Evolutionary conservation across 2,888 invertebrate species (phyloP), one percentile per base, ranked within the genome.

Genomic region (Encarsia formosa): DNA sequence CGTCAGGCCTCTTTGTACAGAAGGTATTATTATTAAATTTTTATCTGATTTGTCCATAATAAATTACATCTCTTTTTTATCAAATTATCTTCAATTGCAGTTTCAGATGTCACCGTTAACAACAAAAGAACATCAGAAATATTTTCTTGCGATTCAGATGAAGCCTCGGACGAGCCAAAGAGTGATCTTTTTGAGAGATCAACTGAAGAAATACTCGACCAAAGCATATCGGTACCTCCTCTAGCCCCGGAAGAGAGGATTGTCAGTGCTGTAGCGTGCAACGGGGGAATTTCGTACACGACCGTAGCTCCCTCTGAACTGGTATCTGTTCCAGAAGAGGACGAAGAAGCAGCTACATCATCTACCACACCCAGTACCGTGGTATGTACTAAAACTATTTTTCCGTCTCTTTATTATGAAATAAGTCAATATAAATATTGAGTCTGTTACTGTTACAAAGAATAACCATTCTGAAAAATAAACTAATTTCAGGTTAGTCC

Each of bases 331-430:
- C 80, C 80, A 11, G 83, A 83, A 68, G 83, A 83, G 61, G 83
- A 83, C 65, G 83, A 83, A 63, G 77, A 78, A 40, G 80, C 79
- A 37, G 80, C 79, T 5, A 81, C 81, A 41, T 82, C 81, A 51
- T 85, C 85, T 63, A 86, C 85, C 63, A 86, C 86, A 53, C 84
- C 85, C 57, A 86, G 85, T 75, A 85, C 85, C 66, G 80, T 85
- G 70, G 82, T 84, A 71, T 79, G 84, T 34, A n/a, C n/a, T n/a
- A n/a, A n/a, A n/a, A n/a, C n/a, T n/a, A n/a, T n/a, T n/a, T n/a
- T n/a, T n/a, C n/a, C n/a, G n/a, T n/a, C n/a, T n/a, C n/a, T n/a
- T n/a, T n/a, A n/a, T n/a, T n/a, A n/a, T n/a, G n/a, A n/a, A n/a
- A n/a, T n/a, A n/a, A n/a, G n/a, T n/a, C n/a, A n/a, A n/a, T n/a